Conservation (phyloP, 2,113 vertebrate species). For the Crotalus horridus region DNA sequence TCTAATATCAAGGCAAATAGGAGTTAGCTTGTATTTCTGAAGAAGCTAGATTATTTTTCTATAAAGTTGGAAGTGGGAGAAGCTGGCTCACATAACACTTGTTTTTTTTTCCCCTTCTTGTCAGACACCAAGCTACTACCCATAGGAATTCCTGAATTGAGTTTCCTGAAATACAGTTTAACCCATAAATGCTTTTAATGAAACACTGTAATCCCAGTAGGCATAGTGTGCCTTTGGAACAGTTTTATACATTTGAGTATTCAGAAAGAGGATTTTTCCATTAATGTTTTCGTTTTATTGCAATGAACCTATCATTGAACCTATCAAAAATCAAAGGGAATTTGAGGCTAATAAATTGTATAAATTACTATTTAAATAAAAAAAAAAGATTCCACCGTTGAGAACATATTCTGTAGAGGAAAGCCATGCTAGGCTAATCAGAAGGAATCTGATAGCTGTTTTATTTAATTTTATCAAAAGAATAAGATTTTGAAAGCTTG, state of each 20-base stretch:
- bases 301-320: not conserved
- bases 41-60: not conserved
- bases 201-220: conserved; percentile 29
- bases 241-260: not conserved
- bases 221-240: conserved; percentile 32
- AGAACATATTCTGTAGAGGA: not conserved
- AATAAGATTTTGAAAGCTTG: not conserved
- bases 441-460: not conserved
- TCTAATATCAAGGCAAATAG: not conserved
- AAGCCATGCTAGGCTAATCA: not conserved
- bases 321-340: not conserved
- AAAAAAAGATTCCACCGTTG: not conserved
- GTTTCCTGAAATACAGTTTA: conserved; percentile 50
- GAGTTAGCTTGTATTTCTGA: not conserved
- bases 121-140: conserved; percentile 43
- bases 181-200: conserved; percentile 54
- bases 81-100: not conserved
- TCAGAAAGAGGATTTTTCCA: not conserved
- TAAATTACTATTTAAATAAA: not conserved
- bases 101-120: conserved; percentile 37
- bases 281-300: conserved; percentile 6
- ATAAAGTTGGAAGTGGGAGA: not conserved
- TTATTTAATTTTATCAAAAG: not conserved
- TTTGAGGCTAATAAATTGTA: conserved; percentile 3
- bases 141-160: conserved; percentile 38